Percentiles rank a stretch among this genome's conserved stretches.
phyloP scores from a whole-genome alignment of 2,797 vertebrate genomes.

The Tapirus indicus region DNA sequence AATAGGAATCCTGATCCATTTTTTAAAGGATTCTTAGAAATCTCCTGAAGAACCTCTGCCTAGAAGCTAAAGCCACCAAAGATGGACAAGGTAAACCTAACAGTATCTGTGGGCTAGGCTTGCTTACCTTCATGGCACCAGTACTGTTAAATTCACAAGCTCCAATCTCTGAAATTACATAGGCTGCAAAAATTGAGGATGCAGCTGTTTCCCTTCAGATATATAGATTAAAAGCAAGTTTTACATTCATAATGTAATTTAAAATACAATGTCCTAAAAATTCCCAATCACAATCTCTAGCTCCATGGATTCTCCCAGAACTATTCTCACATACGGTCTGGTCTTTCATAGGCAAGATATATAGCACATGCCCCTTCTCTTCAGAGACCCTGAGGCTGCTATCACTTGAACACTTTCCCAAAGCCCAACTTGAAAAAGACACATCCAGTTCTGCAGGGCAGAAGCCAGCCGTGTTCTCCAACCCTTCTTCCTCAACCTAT shows the following conservation, averaged over 20 bases:
- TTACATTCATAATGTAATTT: slow-evolving; percentile 82
- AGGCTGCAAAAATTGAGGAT: slow-evolving; percentile 49
- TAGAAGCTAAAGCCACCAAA: slow-evolving; percentile 40
- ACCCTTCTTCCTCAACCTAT: slow-evolving; percentile 29
- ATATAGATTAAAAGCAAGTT: slow-evolving; percentile 70
- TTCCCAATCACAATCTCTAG: slow-evolving; percentile 76
- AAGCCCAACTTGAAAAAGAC: slow-evolving; percentile 52
- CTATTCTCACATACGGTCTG: not conserved
- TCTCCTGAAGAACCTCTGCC: slow-evolving; percentile 33
- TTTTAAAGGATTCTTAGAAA: slow-evolving; percentile 50
- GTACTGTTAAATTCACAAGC: slow-evolving; percentile 24
- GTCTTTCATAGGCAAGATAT: slow-evolving; percentile 41
- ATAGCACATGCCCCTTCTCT: slow-evolving; percentile 20
- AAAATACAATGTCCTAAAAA: slow-evolving; percentile 77
- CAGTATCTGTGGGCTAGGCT: not conserved
- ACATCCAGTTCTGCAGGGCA: slow-evolving; percentile 40
- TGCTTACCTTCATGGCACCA: slow-evolving; percentile 33
- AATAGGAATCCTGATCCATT: slow-evolving; percentile 38
- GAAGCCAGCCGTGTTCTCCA: slow-evolving; percentile 26
- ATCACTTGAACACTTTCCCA: slow-evolving; percentile 59
- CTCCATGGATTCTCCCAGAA: slow-evolving; percentile 60
- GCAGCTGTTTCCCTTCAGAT: slow-evolving; percentile 61
- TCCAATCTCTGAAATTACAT: slow-evolving; percentile 54
- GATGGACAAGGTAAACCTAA: not conserved
- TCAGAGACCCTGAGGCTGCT: slow-evolving; percentile 56